A percentile compares a stretch with the other conserved stretches of the same genome.
phyloP scores from a whole-genome alignment of 92 coral and sea anemone genomes.

The Blastomussa wellsi region DNA sequence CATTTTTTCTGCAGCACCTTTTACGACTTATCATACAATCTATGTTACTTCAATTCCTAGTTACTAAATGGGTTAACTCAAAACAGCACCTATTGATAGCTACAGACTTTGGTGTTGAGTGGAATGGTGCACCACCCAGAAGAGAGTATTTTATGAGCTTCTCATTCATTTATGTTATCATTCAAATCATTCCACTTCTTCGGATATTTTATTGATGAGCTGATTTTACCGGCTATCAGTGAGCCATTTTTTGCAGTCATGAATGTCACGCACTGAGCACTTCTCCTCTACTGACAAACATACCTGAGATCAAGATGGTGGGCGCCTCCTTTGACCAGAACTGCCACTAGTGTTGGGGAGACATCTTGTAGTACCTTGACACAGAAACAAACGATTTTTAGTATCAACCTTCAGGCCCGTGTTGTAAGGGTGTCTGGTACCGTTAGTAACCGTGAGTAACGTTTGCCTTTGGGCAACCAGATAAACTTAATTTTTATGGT shows the following conservation, averaged over 20 bases:
- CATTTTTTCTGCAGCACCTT: neutral
- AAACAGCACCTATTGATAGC: neutral
- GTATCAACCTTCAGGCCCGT: neutral
- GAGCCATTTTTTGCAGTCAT: too few species aligned
- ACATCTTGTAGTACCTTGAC: conserved; percentile 73
- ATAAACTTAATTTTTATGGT: too few species aligned
- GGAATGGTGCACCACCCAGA: too few species aligned
- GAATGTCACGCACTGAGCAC: neutral
- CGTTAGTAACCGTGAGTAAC: too few species aligned
- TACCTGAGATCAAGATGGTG: conserved; percentile 96
- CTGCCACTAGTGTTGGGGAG: conserved; percentile 86
- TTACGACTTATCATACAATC: neutral
- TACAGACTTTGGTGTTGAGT: neutral
- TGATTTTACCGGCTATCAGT: neutral
- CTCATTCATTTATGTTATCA: neutral
- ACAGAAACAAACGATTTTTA: neutral
- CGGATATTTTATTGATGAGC: neutral
- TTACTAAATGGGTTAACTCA: neutral
- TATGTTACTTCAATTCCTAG: neutral
- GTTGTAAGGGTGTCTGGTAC: too few species aligned
- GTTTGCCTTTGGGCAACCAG: too few species aligned
- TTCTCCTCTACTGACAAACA: neutral
- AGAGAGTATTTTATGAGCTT: too few species aligned
- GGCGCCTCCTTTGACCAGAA: conserved; percentile 87
- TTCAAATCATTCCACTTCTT: neutral